Percentiles rank a stretch among this genome's conserved stretches.
These are phyloP conservation scores for Ormyrus thymus DNA, from an alignment of 2,888 invertebrate species.

Conservation along the genomic window DNA sequence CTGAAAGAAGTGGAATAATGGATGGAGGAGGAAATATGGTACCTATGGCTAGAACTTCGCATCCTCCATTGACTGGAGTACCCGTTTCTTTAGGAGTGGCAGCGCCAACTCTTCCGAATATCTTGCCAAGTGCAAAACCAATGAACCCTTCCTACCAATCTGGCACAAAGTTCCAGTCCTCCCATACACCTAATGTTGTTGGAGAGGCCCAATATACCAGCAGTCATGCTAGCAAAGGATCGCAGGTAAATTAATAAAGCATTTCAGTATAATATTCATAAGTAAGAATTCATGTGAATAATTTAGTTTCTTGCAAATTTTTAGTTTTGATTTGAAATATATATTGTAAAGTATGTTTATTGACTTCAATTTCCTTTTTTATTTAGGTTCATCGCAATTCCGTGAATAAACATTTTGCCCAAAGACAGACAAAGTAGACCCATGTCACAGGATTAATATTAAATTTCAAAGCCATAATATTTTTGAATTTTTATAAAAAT, in stretches of 20 bases:
- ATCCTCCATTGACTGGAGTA: conserved; percentile 63
- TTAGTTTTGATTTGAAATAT: too few species aligned
- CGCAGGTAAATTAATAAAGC: conserved; percentile 54
- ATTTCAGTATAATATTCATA: too few species aligned
- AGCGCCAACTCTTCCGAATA: conserved; percentile 67
- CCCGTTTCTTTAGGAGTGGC: conserved; percentile 62
- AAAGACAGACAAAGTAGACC: too few species aligned
- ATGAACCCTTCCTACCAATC: conserved; percentile 69
- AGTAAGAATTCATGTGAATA: too few species aligned
- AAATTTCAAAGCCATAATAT: too few species aligned
- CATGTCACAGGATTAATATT: too few species aligned
- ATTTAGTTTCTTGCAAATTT: too few species aligned
- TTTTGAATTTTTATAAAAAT: too few species aligned
- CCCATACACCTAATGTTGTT: conserved; percentile 62
- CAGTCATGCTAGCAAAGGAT: conserved; percentile 62
- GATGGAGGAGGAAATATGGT: conserved; percentile 63
- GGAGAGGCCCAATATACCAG: conserved; percentile 65
- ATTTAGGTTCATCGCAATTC: too few species aligned
- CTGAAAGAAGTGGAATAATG: conserved; percentile 67
- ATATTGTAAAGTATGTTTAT: too few species aligned
- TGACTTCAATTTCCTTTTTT: too few species aligned
- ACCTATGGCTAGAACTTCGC: conserved; percentile 68
- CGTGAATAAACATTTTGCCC: too few species aligned
- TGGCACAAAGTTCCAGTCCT: conserved; percentile 74
- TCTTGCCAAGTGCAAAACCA: conserved; percentile 69